Conservation (phyloP, 1,140 invertebrate species). For the Schlechtendalia chinensis region DNA sequence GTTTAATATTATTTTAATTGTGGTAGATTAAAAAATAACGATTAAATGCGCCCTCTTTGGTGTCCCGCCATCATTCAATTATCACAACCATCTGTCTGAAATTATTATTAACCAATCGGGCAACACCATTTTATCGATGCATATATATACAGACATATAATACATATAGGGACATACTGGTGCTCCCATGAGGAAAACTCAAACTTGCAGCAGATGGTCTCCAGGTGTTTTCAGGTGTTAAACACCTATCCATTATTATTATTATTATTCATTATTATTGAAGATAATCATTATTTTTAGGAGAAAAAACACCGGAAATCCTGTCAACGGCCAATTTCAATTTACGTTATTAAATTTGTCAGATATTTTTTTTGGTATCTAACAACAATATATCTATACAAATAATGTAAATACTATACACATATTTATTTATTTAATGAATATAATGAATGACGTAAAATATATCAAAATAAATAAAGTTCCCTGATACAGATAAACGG, state of each 20-base stretch:
- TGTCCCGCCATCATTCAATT: slow-evolving; percentile 35
- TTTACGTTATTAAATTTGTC: background rate
- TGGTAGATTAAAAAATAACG: background rate
- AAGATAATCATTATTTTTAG: background rate
- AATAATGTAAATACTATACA: too few relatives aligned
- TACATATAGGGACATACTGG: background rate
- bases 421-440: too few relatives aligned
- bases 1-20: background rate
- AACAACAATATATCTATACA: background rate
- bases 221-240: slow-evolving; percentile 42
- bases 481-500: too few relatives aligned
- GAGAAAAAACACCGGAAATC: background rate
- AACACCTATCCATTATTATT: background rate
- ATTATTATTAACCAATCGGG: slow-evolving; percentile 29
- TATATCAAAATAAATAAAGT: too few relatives aligned
- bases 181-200: slow-evolving; percentile 2
- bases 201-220: slow-evolving; percentile 43
- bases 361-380: background rate
- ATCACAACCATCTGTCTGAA: slow-evolving; percentile 29
- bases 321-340: slow-evolving; percentile 13
- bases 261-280: background rate
- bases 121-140: background rate
- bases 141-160: too few relatives aligned
- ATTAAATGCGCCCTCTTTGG: slow-evolving; percentile 10
- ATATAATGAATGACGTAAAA: too few relatives aligned